phyloP scores from a whole-genome alignment of 2,888 invertebrate species.

The Cerastis rubricosa region DNA sequence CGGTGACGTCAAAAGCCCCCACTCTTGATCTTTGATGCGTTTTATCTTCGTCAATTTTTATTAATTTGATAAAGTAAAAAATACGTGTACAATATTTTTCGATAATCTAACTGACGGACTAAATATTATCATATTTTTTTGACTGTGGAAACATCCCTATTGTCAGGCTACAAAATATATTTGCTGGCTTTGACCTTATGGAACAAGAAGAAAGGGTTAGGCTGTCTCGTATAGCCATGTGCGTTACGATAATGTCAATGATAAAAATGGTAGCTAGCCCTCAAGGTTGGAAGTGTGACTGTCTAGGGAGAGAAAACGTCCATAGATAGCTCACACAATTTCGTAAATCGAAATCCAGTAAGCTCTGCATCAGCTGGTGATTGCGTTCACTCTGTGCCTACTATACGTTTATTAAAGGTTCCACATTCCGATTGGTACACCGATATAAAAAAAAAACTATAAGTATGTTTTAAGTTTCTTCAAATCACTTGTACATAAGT shows the following conservation, averaged over 20 bases:
- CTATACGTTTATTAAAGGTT: background rate
- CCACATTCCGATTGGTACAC: background rate
- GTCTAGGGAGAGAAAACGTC: background rate
- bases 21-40: too few relatives aligned
- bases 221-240: too few relatives aligned
- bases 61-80: too few relatives aligned
- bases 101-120: too few relatives aligned
- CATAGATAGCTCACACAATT: background rate
- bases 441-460: background rate
- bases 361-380: background rate
- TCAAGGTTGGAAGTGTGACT: background rate
- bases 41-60: too few relatives aligned
- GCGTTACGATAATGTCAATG: background rate
- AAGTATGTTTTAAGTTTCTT: background rate
- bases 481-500: background rate
- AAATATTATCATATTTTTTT: too few relatives aligned
- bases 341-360: background rate
- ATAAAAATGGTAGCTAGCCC: background rate
- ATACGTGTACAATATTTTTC: too few relatives aligned
- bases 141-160: too few relatives aligned
- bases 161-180: slow-evolving; percentile 2
- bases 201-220: too few relatives aligned
- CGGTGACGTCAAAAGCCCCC: too few relatives aligned
- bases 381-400: background rate
- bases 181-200: background rate